phyloP scores from a whole-genome alignment of 37 sponge, comb jelly and placozoan species.

The Agelas oroides region DNA sequence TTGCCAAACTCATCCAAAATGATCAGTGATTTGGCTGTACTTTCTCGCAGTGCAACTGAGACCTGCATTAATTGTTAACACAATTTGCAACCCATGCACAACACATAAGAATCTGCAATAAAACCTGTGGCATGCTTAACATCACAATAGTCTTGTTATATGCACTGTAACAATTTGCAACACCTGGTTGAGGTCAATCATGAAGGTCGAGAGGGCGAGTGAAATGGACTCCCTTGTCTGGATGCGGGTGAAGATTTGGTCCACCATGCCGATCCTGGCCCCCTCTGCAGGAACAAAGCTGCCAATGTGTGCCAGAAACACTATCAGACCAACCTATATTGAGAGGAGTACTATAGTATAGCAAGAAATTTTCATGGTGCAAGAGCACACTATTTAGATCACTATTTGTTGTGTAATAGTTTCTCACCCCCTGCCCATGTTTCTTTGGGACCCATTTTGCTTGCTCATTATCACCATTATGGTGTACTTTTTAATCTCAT shows the following conservation, averaged over 20 bases:
- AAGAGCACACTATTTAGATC: no score
- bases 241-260: slow-evolving; percentile 92
- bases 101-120: no score
- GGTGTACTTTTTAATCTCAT: no score
- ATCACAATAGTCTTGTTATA: no score
- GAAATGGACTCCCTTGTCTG: slow-evolving; percentile 93
- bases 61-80: slow-evolving; percentile 69
- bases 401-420: no score
- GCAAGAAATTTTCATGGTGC: no score
- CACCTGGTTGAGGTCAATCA: slow-evolving; percentile 97
- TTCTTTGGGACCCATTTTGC: no score
- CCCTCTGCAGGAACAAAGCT: slow-evolving; percentile 94
- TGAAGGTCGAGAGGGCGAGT: slow-evolving; percentile 92
- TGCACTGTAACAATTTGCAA: no score
- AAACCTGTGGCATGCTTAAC: no score
- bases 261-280: slow-evolving; percentile 90
- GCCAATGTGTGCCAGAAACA: slow-evolving; percentile 97
- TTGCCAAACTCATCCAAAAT: slow-evolving; percentile 98
- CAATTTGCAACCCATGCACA: no score
- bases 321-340: slow-evolving; percentile 89
- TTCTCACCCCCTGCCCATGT: no score
- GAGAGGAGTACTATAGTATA: not conserved
- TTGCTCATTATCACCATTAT: no score
- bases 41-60: slow-evolving; percentile 65
- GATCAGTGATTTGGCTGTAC: slow-evolving; percentile 77